Conservation (phyloP, 2,113 vertebrate genomes). For the Boulengeromyrus knoepffleri region DNA sequence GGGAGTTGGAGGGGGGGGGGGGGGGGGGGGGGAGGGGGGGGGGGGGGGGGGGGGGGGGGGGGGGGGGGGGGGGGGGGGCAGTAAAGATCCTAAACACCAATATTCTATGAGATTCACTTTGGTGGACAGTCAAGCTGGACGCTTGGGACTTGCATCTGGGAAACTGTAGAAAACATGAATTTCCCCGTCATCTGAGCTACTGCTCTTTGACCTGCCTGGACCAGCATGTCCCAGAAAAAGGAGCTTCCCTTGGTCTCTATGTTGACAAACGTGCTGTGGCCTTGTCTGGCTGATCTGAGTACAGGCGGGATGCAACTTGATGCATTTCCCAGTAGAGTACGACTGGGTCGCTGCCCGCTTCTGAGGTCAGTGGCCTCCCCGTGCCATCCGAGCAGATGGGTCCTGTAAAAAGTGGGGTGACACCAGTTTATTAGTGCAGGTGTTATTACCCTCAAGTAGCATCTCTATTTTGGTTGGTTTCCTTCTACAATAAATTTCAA, state of each 20-base stretch:
- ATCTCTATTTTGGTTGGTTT: slow-evolving; percentile 63
- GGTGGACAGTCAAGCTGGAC: neutral
- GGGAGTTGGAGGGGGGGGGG: no score
- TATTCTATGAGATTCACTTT: neutral
- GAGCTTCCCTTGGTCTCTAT: neutral
- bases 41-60: no score
- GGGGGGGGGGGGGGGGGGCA: no score
- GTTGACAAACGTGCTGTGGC: neutral
- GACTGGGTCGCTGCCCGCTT: neutral
- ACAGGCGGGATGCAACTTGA: neutral
- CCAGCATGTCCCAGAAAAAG: neutral
- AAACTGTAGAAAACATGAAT: neutral
- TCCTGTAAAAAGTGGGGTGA: slow-evolving; percentile 61
- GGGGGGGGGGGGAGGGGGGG: no score
- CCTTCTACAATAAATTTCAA: slow-evolving; percentile 59
- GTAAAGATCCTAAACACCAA: neutral
- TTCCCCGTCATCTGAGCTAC: neutral
- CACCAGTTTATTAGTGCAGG: slow-evolving; percentile 81
- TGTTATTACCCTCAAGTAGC: slow-evolving; percentile 89
- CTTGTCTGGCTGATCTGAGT: neutral
- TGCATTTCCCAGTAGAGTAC: neutral
- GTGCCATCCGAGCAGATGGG: slow-evolving; percentile 33
- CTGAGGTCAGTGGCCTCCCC: neutral
- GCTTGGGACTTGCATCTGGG: neutral
- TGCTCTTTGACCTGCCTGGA: neutral